Percentiles rank a stretch among this genome's conserved stretches.
phyloP scores from a whole-genome alignment of 2,113 vertebrate genomes.

The Cnemophilus loriae region DNA sequence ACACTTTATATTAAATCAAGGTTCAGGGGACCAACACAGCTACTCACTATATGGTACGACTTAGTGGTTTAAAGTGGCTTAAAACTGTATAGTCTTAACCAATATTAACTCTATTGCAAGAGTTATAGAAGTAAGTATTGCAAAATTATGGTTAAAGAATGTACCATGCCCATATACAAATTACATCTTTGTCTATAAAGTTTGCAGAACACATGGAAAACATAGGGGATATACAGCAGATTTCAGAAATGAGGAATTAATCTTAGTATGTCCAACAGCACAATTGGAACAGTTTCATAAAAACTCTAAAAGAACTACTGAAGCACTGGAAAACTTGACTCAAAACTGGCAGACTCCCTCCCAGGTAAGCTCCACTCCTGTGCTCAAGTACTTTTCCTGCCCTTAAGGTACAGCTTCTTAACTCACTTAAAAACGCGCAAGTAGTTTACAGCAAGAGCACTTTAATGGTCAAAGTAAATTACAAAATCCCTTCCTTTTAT shows the following conservation, averaged over 20 bases:
- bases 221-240: neutral
- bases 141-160: neutral
- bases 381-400: neutral
- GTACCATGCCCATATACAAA: neutral
- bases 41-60: neutral
- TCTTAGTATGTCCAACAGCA: neutral
- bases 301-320: neutral
- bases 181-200: neutral
- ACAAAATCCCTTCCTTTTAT: neutral
- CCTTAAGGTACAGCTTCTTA: neutral
- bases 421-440: neutral
- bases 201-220: constrained; percentile 2
- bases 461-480: neutral
- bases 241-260: neutral
- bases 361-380: neutral
- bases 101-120: neutral
- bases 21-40: neutral
- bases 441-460: neutral
- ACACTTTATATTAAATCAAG: neutral
- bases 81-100: neutral
- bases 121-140: neutral
- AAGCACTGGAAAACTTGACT: neutral
- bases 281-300: neutral
- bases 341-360: neutral
- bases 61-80: neutral